Evolutionary conservation across 2,113 vertebrate genomes (phyloP).

Genomic region (Verasper variegatus): DNA sequence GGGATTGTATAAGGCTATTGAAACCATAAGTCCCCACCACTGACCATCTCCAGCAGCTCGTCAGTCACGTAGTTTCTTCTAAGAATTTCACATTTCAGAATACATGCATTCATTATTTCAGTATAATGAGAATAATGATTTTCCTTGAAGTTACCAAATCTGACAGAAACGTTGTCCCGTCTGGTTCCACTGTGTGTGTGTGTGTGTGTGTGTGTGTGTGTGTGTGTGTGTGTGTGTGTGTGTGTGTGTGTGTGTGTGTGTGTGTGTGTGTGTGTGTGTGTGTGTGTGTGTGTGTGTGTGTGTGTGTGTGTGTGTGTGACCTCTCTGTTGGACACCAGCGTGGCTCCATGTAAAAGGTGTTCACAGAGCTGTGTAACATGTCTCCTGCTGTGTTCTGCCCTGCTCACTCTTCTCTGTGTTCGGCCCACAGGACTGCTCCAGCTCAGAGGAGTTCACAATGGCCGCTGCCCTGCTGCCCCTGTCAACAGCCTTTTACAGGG

Average conservation of each 20-base stretch:
- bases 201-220: neutral
- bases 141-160: slow-evolving; percentile 2
- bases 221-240: neutral
- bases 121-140: neutral
- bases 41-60: slow-evolving; percentile 8
- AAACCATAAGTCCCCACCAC: slow-evolving; percentile 70
- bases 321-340: slow-evolving; percentile 23
- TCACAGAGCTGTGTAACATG: slow-evolving; percentile 5
- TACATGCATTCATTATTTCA: neutral
- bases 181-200: neutral
- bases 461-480: slow-evolving; percentile 93
- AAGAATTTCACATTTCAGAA: neutral
- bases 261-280: too few relatives aligned
- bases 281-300: neutral
- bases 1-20: slow-evolving; percentile 79
- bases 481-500: slow-evolving; percentile 95
- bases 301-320: neutral
- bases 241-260: neutral
- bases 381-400: slow-evolving; percentile 31
- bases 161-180: neutral
- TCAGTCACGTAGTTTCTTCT: neutral
- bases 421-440: slow-evolving; percentile 93
- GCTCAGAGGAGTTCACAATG: slow-evolving; percentile 93
- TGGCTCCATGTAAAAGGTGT: slow-evolving; percentile 6
- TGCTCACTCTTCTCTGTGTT: slow-evolving; percentile 58